Evolutionary conservation across 2,797 vertebrate species (phyloP).

Genomic region (Brachyalestes nurse): DNA sequence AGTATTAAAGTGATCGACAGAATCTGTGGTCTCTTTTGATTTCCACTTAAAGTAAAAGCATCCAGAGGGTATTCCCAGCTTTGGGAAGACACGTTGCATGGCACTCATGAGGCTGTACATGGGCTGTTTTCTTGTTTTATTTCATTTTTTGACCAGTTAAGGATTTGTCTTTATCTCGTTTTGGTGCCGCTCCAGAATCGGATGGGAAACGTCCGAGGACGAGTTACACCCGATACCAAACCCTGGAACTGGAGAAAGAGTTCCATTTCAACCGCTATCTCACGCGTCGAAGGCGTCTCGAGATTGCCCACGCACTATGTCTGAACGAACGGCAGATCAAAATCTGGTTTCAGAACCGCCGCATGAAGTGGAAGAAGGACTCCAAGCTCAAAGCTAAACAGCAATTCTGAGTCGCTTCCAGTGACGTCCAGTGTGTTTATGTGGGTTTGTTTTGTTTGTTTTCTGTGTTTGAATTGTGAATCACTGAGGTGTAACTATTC

Average conservation of each 20-base stretch:
- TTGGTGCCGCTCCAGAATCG: conserved; percentile 71
- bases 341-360: conserved; percentile 87
- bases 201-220: conserved; percentile 85
- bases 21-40: no score
- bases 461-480: conserved; percentile 35
- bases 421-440: background rate
- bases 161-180: conserved; percentile 14
- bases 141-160: background rate
- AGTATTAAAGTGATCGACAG: no score
- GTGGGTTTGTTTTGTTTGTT: conserved; percentile 1
- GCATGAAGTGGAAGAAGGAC: conserved; percentile 89
- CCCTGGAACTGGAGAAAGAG: conserved; percentile 86
- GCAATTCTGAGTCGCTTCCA: conserved; percentile 43
- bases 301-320: conserved; percentile 84
- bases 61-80: no score
- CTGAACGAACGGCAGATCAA: conserved; percentile 86
- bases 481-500: conserved; percentile 17
- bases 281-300: conserved; percentile 83
- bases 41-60: no score
- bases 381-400: conserved; percentile 83
- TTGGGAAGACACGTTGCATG: background rate
- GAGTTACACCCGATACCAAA: conserved; percentile 87
- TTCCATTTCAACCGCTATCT: conserved; percentile 87
- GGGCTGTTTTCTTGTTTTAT: no score
- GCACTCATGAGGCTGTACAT: background rate